phyloP scores from a whole-genome alignment of 1,140 invertebrate species.

The Scaptomyza graminum region DNA sequence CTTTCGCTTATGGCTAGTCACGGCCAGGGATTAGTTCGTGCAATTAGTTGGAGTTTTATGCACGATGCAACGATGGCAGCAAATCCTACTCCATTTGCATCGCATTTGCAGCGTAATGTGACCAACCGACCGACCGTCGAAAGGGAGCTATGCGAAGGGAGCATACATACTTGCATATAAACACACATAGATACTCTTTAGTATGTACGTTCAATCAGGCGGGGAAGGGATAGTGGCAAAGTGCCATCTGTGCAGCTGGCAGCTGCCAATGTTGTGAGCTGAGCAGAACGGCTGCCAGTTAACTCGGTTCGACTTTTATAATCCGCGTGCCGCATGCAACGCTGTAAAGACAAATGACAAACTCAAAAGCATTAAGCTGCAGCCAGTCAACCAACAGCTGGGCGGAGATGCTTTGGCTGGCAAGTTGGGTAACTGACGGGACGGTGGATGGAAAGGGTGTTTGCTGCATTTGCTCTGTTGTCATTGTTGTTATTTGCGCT shows the following conservation, averaged over 20 bases:
- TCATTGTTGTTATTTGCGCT: slow-evolving; percentile 33
- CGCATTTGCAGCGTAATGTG: slow-evolving; percentile 7
- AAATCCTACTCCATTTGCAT: slow-evolving; percentile 61
- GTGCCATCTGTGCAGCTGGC: slow-evolving; percentile 28
- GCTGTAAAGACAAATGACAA: slow-evolving; percentile 76
- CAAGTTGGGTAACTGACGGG: background rate
- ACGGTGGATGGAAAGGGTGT: background rate
- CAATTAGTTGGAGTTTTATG: slow-evolving; percentile 72
- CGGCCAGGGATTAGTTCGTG: slow-evolving; percentile 71
- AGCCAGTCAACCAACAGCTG: slow-evolving; percentile 20
- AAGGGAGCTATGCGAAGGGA: slow-evolving; percentile 1
- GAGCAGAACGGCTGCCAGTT: slow-evolving; percentile 44
- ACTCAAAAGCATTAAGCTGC: slow-evolving; percentile 78
- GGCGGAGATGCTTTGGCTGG: background rate
- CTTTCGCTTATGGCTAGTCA: slow-evolving; percentile 49
- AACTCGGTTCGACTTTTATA: slow-evolving; percentile 79
- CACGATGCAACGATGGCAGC: slow-evolving; percentile 24
- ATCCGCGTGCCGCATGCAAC: slow-evolving; percentile 66
- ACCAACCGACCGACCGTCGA: background rate
- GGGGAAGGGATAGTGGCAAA: background rate
- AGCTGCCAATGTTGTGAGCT: slow-evolving; percentile 22
- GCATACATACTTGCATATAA: background rate
- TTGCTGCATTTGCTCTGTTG: slow-evolving; percentile 36
- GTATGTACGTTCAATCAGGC: slow-evolving; percentile 41
- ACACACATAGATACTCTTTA: background rate